Evolutionary conservation across 2,888 invertebrate genomes (phyloP), one percentile per base, ranked within the genome.

Genomic region (Cremastinae sp.): DNA sequence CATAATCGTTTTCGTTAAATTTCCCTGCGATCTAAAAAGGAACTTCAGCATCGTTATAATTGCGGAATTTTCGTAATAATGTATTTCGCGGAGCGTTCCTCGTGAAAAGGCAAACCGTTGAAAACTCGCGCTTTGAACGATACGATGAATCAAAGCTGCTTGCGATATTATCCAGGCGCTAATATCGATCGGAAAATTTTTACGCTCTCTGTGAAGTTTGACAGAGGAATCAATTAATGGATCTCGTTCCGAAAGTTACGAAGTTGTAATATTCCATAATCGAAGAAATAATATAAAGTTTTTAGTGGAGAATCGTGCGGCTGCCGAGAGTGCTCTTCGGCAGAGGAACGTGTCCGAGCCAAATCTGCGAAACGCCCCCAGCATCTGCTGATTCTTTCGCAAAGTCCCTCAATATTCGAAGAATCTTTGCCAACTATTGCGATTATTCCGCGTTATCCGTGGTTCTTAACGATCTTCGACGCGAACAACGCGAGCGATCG

Each of bases 211-310:
- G 1, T 2, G 12, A 28, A 35, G 5, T 28, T 28, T 5, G 2
- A 2, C 9, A 28, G 16, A 28, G 14, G 9, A 47, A 49, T 18
- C 47, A 39, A 37, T 28, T 22, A 41, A 37, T 14, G n/a, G 10
- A 0, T 14, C 20, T 14, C 16, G n/a, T n/a, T 61, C 41, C 47
- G 41, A 20, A 39, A 58, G 56, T 41, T 62, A 41, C 49, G 47
- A 61, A 49, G 35, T 22, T 56, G 62, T 58, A 45, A 71, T 62
- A 58, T 66, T 51, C 10, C 39, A 12, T 51, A 35, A 72, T 58
- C 43, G 43, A 51, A 41, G 35, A 16, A n/a, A 43, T 20, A 51
- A 56, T 66, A 59, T 39, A 47, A 56, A 61, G 61, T 66, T 75
- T 65, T 18, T n/a, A 28, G 14, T 18, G 10, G 35, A n/a, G n/a